A percentile compares a stretch with the other conserved stretches of the same genome.
These are phyloP conservation scores for Trididemnum nubilum DNA, from an alignment of 23 tunicate species.

Conservation along the genomic window DNA sequence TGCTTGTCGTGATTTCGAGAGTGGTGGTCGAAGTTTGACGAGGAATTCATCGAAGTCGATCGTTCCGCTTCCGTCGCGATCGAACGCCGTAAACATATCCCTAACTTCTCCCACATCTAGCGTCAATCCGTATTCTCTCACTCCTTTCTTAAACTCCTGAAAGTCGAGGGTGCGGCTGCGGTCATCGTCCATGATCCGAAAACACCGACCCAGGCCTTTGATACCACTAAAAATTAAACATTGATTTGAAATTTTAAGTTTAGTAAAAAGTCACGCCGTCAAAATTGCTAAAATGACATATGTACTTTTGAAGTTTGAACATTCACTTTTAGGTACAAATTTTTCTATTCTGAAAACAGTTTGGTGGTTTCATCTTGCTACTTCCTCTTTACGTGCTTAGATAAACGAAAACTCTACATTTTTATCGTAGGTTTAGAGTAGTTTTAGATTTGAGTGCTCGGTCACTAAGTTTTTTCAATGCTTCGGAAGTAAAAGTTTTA, in stretches of 20 bases:
- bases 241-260: too few relatives aligned
- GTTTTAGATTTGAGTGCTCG: too few relatives aligned
- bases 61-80: conserved; percentile 73
- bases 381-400: too few relatives aligned
- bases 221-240: conserved; percentile 51
- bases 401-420: too few relatives aligned
- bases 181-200: conserved; percentile 81
- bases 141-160: conserved; percentile 72
- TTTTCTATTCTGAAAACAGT: too few relatives aligned
- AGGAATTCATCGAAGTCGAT: conserved; percentile 88
- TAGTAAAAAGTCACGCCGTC: too few relatives aligned
- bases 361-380: too few relatives aligned
- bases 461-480: too few relatives aligned
- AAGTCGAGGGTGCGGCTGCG: conserved; percentile 53
- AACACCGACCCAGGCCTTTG: conserved; percentile 75
- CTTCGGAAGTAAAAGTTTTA: too few relatives aligned
- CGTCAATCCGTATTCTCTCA: conserved; percentile 60
- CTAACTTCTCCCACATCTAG: conserved; percentile 50
- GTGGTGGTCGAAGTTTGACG: conserved; percentile 79
- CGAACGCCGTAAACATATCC: conserved; percentile 59
- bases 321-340: too few relatives aligned
- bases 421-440: too few relatives aligned
- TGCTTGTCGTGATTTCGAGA: conserved; percentile 55
- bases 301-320: neutral
- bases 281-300: neutral